Conservation (phyloP, 2,888 invertebrate genomes). For the Meliscaeva auricollis region DNA sequence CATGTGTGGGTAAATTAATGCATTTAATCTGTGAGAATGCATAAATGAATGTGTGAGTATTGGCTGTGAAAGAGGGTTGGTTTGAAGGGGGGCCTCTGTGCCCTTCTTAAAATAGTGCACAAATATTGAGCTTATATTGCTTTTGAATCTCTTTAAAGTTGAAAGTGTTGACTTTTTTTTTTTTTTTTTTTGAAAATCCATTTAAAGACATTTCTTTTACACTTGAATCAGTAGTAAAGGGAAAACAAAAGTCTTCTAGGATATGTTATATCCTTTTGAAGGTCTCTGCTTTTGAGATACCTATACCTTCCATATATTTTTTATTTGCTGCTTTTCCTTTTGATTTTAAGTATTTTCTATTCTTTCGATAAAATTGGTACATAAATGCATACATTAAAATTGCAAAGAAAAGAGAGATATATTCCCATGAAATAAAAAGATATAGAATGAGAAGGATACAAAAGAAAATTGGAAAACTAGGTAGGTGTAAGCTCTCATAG, state of each 20-base stretch:
- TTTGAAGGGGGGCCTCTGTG: not conserved
- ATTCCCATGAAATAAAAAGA: not conserved
- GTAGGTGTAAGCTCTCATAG: not conserved
- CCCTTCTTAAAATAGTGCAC: conserved; percentile 48
- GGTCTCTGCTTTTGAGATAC: not conserved
- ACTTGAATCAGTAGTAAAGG: not conserved
- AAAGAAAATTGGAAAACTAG: conserved; percentile 35
- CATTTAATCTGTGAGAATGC: conserved; percentile 66
- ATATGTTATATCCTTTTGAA: not conserved
- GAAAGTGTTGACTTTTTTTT: conserved; percentile 3
- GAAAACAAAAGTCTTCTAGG: not conserved
- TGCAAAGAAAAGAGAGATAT: conserved; percentile 15
- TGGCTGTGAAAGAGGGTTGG: not conserved
- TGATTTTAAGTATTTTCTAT: conserved; percentile 3
- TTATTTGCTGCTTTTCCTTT: conserved; percentile 8
- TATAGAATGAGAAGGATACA: not conserved
- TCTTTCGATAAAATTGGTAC: conserved; percentile 54
- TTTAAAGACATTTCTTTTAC: conserved; percentile 43
- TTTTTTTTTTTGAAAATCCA: conserved; percentile 37
- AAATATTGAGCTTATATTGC: conserved; percentile 44
- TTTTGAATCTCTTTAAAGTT: conserved; percentile 13
- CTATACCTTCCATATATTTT: not conserved
- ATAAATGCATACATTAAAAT: conserved; percentile 61
- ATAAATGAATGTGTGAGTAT: conserved; percentile 21
- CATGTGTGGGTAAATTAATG: conserved; percentile 70